Base-by-base conservation (phyloP, 2,113 vertebrate species). In the Suricata suricatta region DNA sequence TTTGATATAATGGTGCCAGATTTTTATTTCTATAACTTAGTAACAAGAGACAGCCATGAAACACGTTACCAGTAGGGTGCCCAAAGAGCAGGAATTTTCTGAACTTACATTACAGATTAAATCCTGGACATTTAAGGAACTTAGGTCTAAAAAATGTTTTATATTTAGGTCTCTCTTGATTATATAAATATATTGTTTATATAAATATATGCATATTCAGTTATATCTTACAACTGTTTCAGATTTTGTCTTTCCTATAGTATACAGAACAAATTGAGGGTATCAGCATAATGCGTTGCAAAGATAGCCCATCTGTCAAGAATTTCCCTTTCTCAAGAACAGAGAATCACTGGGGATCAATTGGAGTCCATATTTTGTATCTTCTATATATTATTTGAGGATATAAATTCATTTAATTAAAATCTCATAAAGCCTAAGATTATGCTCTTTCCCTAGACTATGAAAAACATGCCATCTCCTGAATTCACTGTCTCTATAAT, bases 331-430 rank as follows among this genome's bases (percentile, higher is more conserved):
- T 95, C 41, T 96, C 35, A 93, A 93, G 74, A 96, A 94, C 64
- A 93, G 60, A 93, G 88, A 96, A 86, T 83, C 86, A 47, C 54
- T 68, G 21, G 83, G 38, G 69, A 84, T 93, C 57, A 87, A 35
- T 47, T 69, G 63, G 41, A 95, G 33, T 63, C 38, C 66, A 44
- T 66, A 77, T 72, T 29, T 92, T 90, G 41, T 79, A 23, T 64
- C 68, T 97, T 19, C 38, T 72, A 35, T 60, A 33, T 92, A 92
- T 96, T 96, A 91, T 47, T 89, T 90, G 86, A 83, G 25, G 14
- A 41, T 95, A 74, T 84, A 69, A 93, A 76, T 95, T 97, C 86
- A 96, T 68, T 95, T 96, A 98, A 96, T 96, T 97, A 96, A 97
- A 94, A 88, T 89, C 97, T 96, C 90, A 90, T 95, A 95, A 90